Conservation (phyloP, 2,113 vertebrate genomes). For the Eurypyga helias region DNA sequence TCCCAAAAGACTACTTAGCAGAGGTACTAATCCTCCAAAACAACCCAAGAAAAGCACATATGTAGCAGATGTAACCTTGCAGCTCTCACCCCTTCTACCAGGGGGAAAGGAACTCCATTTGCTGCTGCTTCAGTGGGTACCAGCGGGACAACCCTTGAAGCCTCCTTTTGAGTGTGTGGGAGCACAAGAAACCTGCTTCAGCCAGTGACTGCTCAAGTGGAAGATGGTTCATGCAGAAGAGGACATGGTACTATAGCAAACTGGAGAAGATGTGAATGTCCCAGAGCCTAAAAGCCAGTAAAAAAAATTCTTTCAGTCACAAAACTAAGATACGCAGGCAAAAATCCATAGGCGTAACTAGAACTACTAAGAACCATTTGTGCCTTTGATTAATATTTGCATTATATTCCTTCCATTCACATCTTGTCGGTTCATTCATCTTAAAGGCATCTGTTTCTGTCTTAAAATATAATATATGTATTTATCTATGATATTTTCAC, state of each 20-base stretch:
- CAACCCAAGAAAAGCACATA: background rate
- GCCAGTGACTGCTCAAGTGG: background rate
- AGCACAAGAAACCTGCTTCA: background rate
- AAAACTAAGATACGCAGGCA: background rate
- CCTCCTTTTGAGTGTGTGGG: background rate
- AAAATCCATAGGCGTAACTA: background rate
- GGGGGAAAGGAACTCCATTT: background rate
- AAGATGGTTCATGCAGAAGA: background rate
- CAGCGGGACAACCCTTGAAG: background rate
- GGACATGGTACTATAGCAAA: background rate
- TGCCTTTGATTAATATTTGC: background rate
- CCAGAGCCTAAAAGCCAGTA: background rate
- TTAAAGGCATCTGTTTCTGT: background rate
- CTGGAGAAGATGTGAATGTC: background rate
- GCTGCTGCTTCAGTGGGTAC: background rate
- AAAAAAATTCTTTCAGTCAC: background rate
- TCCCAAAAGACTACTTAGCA: background rate
- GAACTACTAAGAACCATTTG: background rate
- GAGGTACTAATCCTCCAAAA: background rate
- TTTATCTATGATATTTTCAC: background rate
- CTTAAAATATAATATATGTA: background rate
- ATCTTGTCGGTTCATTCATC: background rate
- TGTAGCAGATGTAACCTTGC: background rate
- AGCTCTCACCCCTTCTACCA: background rate
- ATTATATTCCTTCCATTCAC: background rate